Conservation (phyloP, 2,113 vertebrate species). For the Hippocampus barbouri region DNA sequence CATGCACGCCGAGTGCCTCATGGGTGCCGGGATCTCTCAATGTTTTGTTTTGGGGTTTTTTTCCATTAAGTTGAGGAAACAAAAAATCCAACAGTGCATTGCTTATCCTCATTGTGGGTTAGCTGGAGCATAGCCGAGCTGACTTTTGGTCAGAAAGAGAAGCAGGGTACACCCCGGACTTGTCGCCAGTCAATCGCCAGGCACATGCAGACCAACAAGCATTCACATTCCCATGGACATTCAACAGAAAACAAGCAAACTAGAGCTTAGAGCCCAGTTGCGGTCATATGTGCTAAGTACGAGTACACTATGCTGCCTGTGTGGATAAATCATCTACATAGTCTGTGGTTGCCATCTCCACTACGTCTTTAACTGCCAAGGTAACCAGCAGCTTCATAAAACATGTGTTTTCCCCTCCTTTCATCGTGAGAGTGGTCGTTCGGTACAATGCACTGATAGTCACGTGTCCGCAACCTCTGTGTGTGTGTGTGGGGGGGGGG, state of each 20-base stretch:
- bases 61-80: constrained; percentile 48
- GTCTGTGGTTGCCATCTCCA: constrained; percentile 24
- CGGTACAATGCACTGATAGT: neutral
- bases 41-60: constrained; percentile 7
- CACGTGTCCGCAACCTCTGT: constrained; percentile 23
- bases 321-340: constrained; percentile 18
- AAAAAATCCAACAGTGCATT: constrained; percentile 15
- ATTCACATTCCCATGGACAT: neutral
- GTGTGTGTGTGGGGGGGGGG: neutral
- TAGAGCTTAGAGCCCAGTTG: neutral
- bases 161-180: no score
- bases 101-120: no score
- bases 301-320: neutral
- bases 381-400: constrained; percentile 32
- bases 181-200: neutral
- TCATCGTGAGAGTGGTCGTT: constrained; percentile 30
- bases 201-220: neutral
- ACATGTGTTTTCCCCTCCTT: constrained; percentile 6
- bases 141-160: no score
- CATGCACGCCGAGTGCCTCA: constrained; percentile 10
- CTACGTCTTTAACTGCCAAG: constrained; percentile 43
- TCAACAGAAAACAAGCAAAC: neutral
- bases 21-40: constrained; percentile 14
- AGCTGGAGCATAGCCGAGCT: no score
- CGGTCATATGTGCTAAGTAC: neutral